Evolutionary conservation across 2,888 invertebrate genomes (phyloP), one percentile per base, ranked within the genome.

Genomic region (Limnephilus auricula): DNA sequence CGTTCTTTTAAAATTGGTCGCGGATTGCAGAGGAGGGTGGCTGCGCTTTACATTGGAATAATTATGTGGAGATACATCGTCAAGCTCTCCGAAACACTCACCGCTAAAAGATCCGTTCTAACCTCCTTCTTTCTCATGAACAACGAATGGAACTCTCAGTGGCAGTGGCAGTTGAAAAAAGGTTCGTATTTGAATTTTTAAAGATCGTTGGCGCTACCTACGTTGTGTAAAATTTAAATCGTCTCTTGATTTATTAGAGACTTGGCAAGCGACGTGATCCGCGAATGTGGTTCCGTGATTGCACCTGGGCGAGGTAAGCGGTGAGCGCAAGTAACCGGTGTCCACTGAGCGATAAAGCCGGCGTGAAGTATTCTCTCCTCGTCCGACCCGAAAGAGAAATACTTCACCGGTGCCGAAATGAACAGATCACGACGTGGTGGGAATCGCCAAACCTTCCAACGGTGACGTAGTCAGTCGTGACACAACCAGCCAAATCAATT

Each of bases 361-460:
- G 25, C 65, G 65, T 65, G 32, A 80, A 32, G 31, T 31, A 80
- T 80, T 31, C 80, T 80, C 80, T 31, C 30, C 80, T 31, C 80
- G 80, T 80, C 32, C 80, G 80, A 15, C 80, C 32, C 80, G 80
- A 32, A 32, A 80, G 80, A 65, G 65, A 65, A 65, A 65, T 65
- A 65, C 30, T 80, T 80, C 80, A 80, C 80, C 15, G 32, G 80
- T 31, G 15, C 32, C 80, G 32, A 32, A 30, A 80, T 32, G 79
- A 79, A 32, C n/a, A 18, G 78, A 88, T 78, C 86, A 86, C 86
- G 86, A 78, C 79, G 79, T 37, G 88, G 37, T 37, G 88, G 79
- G 88, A 88, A 37, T 88, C 65, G 31, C 37, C 88, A 88, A 88
- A 88, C 88, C n/a, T n/a, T 79, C 78, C n/a, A 25, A 9, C n/a